phyloP scores from a whole-genome alignment of 2,113 vertebrate genomes.

The Phycodurus eques region DNA sequence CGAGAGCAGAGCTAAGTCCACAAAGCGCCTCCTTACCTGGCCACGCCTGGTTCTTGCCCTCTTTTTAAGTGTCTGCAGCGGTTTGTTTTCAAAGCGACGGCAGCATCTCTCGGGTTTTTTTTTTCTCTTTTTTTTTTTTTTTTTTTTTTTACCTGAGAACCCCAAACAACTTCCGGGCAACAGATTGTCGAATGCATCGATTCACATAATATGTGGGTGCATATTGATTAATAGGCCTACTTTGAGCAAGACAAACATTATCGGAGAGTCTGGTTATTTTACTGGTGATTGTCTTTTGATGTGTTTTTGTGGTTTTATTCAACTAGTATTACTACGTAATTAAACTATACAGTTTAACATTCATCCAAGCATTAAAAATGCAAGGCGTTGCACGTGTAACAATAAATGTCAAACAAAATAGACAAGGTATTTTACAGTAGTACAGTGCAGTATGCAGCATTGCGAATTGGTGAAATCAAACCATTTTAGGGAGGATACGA shows the following conservation, averaged over 20 bases:
- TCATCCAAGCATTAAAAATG: not conserved
- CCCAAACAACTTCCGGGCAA: conserved; percentile 79
- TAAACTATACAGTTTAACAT: not conserved
- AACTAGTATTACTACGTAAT: not conserved
- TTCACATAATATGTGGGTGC: conserved; percentile 62
- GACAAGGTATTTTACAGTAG: not conserved
- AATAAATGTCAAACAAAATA: conserved; percentile 2
- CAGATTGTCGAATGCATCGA: conserved; percentile 73
- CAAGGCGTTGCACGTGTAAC: too few relatives aligned
- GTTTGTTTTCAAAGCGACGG: conserved; percentile 79
- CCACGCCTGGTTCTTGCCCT: conserved; percentile 55
- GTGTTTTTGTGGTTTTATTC: not conserved
- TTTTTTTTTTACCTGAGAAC: conserved; percentile 72
- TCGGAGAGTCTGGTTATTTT: conserved; percentile 7
- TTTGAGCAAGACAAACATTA: conserved; percentile 1
- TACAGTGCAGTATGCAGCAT: not conserved
- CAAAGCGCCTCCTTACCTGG: conserved; percentile 62
- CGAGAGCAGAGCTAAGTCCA: conserved; percentile 28
- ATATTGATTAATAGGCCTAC: conserved; percentile 58
- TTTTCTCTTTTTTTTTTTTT: conserved; percentile 32
- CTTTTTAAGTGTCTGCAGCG: conserved; percentile 64
- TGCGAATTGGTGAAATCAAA: conserved; percentile 6
- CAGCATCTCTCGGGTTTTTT: conserved; percentile 78
- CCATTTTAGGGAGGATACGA: conserved; percentile 4
- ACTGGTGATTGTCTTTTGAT: not conserved